Base-by-base conservation (phyloP, 2,888 invertebrate species). In the Hyles lineata region DNA sequence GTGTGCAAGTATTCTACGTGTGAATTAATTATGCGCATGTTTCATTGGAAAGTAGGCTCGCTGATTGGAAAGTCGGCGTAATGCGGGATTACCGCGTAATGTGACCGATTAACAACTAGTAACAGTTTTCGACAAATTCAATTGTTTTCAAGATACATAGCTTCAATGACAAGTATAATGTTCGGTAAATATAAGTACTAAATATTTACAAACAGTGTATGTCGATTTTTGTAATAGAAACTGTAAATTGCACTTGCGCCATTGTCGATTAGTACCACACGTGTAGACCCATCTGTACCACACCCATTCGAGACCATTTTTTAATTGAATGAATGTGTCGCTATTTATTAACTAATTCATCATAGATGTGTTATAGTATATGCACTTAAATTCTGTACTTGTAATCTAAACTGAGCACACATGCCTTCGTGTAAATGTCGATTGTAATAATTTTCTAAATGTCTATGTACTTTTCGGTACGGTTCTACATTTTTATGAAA, bases 11-110 rank as follows among this genome's bases (percentile, higher is more conserved):
- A 60, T 50, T 60, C 32, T 70, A 55, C 43, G 25, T 60, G 23
- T 71, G 60, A 61, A 60, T 60, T 61, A 71, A 60, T 55, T 52
- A 70, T 70, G 52, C 29, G 70, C 58, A 67, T 67, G 50, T 67
- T 67, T 81, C 77, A 76, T 71, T 79, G 74, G 81, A 81, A 81
- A 80, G 81, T 82, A 63, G 74, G 75, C 72, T 77, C 79, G 79
- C 74, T 79, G 76, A 80, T 76, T 77, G 78, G 79, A 77, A 80
- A 77, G 67, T 67, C 77, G 59, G 76, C 75, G 73, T 77, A 74
- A 76, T 72, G 74, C 63, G 52, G 69, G 70, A 70, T 32, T 71
- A 75, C 29, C 62, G 62, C 61, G 70, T 59, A 61, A 62, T 50
- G 17, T 23, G 23, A 50, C 50, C 50, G 67, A 23, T 23, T 50